Percentiles rank a stretch among this genome's conserved stretches.
Evolutionary conservation across 1,140 invertebrate species (phyloP).

Genomic region (Bombus pascuorum): DNA sequence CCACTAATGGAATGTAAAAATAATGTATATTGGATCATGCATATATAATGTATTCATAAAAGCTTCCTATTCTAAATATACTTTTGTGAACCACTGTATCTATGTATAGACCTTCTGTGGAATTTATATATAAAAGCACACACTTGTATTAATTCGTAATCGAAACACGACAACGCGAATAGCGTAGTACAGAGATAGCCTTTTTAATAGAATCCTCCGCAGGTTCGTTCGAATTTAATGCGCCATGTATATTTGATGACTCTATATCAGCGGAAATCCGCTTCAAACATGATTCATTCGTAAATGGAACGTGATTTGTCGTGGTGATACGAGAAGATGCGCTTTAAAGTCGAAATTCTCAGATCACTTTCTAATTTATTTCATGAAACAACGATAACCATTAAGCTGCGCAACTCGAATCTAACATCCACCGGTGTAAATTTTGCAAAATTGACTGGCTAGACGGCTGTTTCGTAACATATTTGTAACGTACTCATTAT

Average conservation of each 20-base stretch:
- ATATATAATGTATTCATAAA: too few relatives aligned
- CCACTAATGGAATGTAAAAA: too few relatives aligned
- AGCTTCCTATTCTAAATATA: too few relatives aligned
- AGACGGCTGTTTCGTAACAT: too few relatives aligned
- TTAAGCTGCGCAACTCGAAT: neutral
- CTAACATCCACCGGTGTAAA: neutral
- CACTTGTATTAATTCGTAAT: neutral
- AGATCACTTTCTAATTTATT: neutral
- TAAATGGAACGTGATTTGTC: neutral
- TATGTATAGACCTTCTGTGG: neutral
- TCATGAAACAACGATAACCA: neutral
- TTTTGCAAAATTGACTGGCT: neutral
- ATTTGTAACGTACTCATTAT: neutral
- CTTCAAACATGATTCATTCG: neutral
- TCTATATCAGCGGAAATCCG: neutral
- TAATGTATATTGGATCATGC: too few relatives aligned
- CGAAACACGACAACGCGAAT: too few relatives aligned
- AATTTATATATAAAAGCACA: neutral
- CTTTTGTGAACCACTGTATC: too few relatives aligned
- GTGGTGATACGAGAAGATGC: neutral
- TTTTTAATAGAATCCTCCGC: neutral
- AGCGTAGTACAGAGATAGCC: neutral
- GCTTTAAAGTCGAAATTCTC: slow-evolving; percentile 2
- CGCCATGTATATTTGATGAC: neutral
- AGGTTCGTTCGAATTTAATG: neutral